Conservation (phyloP, 1,140 invertebrate genomes). For the Coptotermes formosanus region DNA sequence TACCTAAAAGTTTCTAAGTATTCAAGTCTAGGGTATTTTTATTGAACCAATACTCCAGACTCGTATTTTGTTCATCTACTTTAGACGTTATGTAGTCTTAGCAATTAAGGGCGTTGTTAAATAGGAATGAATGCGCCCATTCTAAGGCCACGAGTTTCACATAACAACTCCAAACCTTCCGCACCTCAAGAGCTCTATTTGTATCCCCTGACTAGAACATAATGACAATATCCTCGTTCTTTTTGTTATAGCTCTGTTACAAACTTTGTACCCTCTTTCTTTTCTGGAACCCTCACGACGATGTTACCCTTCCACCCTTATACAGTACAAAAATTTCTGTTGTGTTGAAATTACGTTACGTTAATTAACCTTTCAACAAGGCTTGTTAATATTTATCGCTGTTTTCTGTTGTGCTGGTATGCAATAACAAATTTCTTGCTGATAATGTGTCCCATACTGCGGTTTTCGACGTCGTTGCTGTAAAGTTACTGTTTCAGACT, state of each 20-base stretch:
- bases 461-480: background rate
- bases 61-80: too few relatives aligned
- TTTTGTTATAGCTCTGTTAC: background rate
- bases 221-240: background rate
- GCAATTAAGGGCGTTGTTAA: too few relatives aligned
- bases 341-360: background rate
- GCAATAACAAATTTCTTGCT: background rate
- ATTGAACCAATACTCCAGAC: too few relatives aligned
- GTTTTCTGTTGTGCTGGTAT: too few relatives aligned
- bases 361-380: background rate
- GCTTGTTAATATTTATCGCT: too few relatives aligned
- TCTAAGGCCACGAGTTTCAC: too few relatives aligned
- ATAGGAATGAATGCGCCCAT: too few relatives aligned
- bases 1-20: too few relatives aligned
- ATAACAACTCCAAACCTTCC: background rate
- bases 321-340: background rate
- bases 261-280: background rate
- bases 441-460: background rate
- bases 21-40: too few relatives aligned
- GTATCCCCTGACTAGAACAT: background rate
- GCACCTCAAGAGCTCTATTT: background rate
- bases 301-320: too few relatives aligned
- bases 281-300: background rate
- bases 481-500: background rate
- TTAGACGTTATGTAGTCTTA: too few relatives aligned